These are phyloP conservation scores for Lumbricus terrestris DNA, from an alignment of 2,888 invertebrate genomes.

Conservation along the genomic window DNA sequence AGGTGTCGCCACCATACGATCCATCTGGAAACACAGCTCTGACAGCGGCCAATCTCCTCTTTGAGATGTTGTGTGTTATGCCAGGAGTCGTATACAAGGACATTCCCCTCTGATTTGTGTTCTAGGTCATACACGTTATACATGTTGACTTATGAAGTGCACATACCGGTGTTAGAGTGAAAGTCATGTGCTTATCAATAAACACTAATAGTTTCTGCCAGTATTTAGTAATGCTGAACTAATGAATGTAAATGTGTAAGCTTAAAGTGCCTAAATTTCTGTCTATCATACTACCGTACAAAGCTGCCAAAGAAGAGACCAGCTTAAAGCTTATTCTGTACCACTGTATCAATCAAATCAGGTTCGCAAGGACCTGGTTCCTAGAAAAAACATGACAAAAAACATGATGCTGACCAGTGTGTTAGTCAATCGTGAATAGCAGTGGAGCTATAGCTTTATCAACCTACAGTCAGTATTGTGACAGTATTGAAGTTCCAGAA, in stretches of 20 bases:
- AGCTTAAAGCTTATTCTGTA: background rate
- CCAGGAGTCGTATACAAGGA: conserved; percentile 50
- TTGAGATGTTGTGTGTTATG: conserved; percentile 58
- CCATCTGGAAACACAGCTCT: conserved; percentile 55
- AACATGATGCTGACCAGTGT: too few species aligned
- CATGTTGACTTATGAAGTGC: background rate
- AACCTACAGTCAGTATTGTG: background rate
- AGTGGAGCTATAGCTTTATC: background rate
- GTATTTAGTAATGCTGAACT: background rate
- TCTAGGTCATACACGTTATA: background rate
- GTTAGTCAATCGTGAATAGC: background rate
- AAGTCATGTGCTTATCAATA: background rate
- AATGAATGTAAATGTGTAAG: background rate
- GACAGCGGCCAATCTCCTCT: conserved; percentile 56
- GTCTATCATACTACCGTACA: too few species aligned
- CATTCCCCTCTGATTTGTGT: conserved; percentile 16
- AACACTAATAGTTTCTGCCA: background rate
- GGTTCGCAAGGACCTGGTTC: background rate
- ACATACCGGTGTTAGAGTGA: background rate
- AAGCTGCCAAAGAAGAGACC: background rate
- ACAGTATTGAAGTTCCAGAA: background rate
- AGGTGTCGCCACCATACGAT: conserved; percentile 60
- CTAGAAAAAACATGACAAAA: background rate
- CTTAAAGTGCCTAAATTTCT: background rate
- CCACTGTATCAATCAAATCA: background rate